phyloP scores from a whole-genome alignment of 2,113 vertebrate species.

The Rallus limicola region DNA sequence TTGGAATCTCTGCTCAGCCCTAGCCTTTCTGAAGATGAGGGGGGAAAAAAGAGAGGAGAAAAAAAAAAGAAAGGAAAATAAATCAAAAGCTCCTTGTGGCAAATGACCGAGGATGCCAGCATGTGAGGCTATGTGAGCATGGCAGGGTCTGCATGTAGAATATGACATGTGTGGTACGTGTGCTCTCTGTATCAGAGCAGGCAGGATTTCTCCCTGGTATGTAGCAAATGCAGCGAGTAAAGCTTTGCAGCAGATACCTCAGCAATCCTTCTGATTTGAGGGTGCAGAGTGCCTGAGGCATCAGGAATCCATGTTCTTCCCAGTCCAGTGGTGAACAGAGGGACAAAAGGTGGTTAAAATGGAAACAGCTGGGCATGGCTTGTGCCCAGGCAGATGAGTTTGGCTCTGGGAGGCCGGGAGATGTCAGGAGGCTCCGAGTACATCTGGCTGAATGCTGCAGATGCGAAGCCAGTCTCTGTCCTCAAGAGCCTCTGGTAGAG shows the following conservation, averaged over 20 bases:
- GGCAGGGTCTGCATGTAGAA: neutral
- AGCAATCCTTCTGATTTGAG: neutral
- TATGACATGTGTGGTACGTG: neutral
- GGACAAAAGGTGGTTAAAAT: neutral
- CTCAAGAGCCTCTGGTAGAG: neutral
- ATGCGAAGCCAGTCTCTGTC: neutral
- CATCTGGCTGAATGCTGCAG: neutral
- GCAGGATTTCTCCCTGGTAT: slow-evolving; percentile 30
- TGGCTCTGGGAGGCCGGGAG: neutral
- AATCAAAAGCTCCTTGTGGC: fast-evolving
- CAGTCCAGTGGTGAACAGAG: neutral
- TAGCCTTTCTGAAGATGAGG: neutral
- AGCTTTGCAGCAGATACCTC: slow-evolving; percentile 20
- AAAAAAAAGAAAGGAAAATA: neutral
- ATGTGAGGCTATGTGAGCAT: neutral
- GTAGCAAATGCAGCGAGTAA: slow-evolving; percentile 1
- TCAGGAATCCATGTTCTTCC: neutral
- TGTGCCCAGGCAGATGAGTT: neutral
- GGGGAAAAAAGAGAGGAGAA: neutral
- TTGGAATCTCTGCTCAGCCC: neutral
- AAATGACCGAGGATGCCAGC: neutral
- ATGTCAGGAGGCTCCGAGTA: neutral
- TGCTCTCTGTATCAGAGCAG: neutral
- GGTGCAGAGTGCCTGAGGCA: neutral
- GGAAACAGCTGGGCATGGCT: neutral